A percentile compares a stretch with the other conserved stretches of the same genome.
These are phyloP conservation scores for Phaenicophaeus curvirostris DNA, from an alignment of 2,797 vertebrate genomes.

Conservation along the genomic window DNA sequence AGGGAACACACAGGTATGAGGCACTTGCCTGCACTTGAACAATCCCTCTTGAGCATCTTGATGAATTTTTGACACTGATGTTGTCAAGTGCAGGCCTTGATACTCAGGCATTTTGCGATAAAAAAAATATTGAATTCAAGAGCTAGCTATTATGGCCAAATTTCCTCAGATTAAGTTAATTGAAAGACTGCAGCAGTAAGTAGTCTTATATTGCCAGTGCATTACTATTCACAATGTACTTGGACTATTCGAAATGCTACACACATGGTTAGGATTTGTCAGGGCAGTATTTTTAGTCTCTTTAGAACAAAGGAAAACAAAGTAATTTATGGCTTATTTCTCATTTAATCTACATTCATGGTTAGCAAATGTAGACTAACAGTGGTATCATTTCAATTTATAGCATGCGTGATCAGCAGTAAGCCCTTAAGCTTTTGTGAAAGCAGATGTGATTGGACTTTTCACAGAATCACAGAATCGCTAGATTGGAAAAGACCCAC, in stretches of 20 bases:
- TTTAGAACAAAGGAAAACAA: neutral
- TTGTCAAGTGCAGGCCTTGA: neutral
- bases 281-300: neutral
- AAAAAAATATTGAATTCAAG: neutral
- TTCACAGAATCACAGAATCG: too few species aligned
- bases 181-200: neutral
- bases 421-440: neutral
- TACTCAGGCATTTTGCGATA: neutral
- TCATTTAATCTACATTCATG: neutral
- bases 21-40: neutral
- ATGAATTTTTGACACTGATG: neutral
- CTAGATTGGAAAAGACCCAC: too few species aligned
- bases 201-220: neutral
- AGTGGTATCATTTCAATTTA: neutral
- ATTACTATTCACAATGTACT: neutral
- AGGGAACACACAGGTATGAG: neutral
- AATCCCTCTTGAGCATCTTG: neutral
- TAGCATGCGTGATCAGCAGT: neutral
- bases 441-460: neutral
- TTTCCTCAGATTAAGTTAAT: neutral
- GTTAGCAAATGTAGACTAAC: neutral
- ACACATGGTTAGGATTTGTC: neutral
- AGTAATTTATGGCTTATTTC: neutral
- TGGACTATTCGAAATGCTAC: neutral
- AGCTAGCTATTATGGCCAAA: neutral